Evolutionary conservation across 2,888 invertebrate species (phyloP).

Genomic region (Euzophera pinguis): DNA sequence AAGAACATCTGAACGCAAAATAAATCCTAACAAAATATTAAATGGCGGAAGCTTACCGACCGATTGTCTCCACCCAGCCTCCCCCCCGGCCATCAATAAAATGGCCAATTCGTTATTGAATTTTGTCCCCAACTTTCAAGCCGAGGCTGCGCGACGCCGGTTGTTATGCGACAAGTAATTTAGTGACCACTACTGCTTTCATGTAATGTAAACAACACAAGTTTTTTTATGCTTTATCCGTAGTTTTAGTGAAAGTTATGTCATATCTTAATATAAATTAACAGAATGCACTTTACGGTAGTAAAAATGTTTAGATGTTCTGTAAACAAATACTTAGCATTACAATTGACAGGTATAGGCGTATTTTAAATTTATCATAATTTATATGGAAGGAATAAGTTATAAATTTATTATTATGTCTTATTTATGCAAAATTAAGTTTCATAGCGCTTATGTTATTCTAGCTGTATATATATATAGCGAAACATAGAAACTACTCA

Average conservation of each 20-base stretch:
- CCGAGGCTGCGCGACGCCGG: constrained; percentile 75
- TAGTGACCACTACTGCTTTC: constrained; percentile 56
- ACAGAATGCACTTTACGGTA: constrained; percentile 49
- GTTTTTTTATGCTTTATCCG: constrained; percentile 47
- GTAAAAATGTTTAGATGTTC: constrained; percentile 37
- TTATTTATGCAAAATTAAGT: constrained; percentile 57
- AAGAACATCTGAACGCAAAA: constrained; percentile 45
- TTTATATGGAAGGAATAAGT: constrained; percentile 47
- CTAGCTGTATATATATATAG: constrained; percentile 51
- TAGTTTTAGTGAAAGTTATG: constrained; percentile 71
- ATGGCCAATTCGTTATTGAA: constrained; percentile 80
- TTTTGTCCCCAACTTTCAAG: constrained; percentile 71
- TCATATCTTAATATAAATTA: constrained; percentile 65
- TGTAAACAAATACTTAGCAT: constrained; percentile 52
- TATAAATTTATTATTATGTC: constrained; percentile 58
- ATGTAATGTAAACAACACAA: constrained; percentile 72
- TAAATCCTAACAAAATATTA: constrained; percentile 51
- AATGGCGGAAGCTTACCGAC: constrained; percentile 73
- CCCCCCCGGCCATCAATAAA: constrained; percentile 79
- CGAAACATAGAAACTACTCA: constrained; percentile 72
- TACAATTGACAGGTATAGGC: constrained; percentile 40
- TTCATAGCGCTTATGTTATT: constrained; percentile 62
- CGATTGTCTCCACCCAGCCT: constrained; percentile 73
- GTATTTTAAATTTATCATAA: constrained; percentile 48
- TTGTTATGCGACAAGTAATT: constrained; percentile 65